phyloP scores from a whole-genome alignment of 2,888 invertebrate species.

The Hydropsyche betteni region DNA sequence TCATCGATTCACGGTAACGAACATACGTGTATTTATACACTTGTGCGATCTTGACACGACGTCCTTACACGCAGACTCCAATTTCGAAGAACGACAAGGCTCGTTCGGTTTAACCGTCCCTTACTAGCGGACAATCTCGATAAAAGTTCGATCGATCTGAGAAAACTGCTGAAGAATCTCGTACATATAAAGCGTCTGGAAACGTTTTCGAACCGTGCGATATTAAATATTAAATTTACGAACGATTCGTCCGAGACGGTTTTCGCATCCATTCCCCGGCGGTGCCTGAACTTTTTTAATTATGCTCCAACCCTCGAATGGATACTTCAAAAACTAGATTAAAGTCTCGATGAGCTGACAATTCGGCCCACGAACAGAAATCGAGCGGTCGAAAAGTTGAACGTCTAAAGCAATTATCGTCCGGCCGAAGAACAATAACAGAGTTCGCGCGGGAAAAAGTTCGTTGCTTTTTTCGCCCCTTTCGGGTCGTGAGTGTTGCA shows the following conservation, averaged over 20 bases:
- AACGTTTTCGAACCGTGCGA: too few relatives aligned
- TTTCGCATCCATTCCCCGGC: not conserved
- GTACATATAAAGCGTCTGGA: too few relatives aligned
- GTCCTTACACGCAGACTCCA: too few relatives aligned
- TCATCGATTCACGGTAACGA: too few relatives aligned
- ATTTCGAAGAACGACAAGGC: too few relatives aligned
- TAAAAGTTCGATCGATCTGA: too few relatives aligned
- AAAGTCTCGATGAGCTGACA: slow-evolving; percentile 19
- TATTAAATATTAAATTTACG: not conserved
- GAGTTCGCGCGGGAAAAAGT: not conserved
- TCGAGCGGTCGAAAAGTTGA: slow-evolving; percentile 17
- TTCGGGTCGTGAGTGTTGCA: too few relatives aligned
- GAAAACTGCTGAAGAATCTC: too few relatives aligned
- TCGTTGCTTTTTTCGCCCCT: not conserved
- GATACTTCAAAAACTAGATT: slow-evolving; percentile 23
- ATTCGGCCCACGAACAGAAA: slow-evolving; percentile 14
- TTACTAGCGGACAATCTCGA: too few relatives aligned
- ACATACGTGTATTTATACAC: too few relatives aligned
- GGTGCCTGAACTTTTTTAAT: slow-evolving; percentile 10
- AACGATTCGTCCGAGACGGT: not conserved
- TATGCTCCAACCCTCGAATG: not conserved
- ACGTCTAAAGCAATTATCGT: slow-evolving; percentile 14
- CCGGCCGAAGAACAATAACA: not conserved
- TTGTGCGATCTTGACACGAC: too few relatives aligned
- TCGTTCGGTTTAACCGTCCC: too few relatives aligned